These are phyloP conservation scores for Lonchura striata DNA, from an alignment of 2,113 vertebrate genomes.

Conservation along the genomic window DNA sequence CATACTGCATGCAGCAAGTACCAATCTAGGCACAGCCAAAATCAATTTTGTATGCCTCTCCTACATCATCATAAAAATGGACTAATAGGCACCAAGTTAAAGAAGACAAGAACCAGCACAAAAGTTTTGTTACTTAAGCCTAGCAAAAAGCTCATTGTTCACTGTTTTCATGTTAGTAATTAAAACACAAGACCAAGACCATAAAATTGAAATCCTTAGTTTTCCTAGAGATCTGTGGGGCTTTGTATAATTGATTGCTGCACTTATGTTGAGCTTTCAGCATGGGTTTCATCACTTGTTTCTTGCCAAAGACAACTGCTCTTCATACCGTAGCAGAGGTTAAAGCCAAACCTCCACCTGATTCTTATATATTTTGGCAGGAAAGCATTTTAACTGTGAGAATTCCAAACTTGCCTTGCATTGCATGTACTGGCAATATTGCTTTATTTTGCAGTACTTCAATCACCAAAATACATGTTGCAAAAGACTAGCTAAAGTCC, in stretches of 20 bases:
- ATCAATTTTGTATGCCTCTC: neutral
- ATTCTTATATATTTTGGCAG: neutral
- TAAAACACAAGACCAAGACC: neutral
- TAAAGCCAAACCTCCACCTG: neutral
- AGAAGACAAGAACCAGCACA: neutral
- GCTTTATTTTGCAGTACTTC: neutral
- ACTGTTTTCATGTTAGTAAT: neutral
- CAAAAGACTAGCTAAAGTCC: neutral
- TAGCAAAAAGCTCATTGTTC: neutral
- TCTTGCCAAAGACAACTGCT: neutral
- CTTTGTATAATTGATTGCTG: neutral
- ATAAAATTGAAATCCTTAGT: neutral
- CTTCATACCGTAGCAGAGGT: neutral
- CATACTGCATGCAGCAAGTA: neutral
- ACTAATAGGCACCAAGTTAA: neutral
- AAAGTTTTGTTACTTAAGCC: neutral
- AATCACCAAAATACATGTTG: neutral
- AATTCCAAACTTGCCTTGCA: neutral
- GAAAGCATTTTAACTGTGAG: neutral
- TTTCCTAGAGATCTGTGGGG: neutral
- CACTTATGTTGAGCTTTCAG: neutral
- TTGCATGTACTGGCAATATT: neutral
- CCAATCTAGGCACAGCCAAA: neutral
- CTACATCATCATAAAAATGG: neutral
- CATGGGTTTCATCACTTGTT: neutral